These are phyloP conservation scores for Pagrus major DNA, from an alignment of 2,113 vertebrate genomes.

Conservation along the genomic window DNA sequence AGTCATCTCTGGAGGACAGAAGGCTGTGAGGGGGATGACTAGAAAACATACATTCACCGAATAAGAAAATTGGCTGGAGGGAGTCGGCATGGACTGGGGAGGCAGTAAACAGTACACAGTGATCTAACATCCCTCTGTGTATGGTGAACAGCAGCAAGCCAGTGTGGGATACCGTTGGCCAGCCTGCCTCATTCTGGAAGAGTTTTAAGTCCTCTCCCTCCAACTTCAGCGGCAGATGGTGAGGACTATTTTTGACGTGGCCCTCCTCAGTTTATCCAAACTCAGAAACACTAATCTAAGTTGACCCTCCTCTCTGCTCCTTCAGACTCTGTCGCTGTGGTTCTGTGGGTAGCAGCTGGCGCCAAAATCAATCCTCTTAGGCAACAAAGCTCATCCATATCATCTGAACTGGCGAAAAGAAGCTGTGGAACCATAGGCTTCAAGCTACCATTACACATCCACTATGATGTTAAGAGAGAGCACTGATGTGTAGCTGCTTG, in stretches of 20 bases:
- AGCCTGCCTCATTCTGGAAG: background rate
- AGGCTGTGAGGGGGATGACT: background rate
- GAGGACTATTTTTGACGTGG: constrained; percentile 74
- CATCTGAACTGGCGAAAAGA: constrained; percentile 33
- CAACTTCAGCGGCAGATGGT: constrained; percentile 82
- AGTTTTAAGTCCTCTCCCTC: background rate
- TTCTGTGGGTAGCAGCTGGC: constrained; percentile 38
- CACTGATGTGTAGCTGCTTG: background rate
- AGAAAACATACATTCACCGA: constrained; percentile 4
- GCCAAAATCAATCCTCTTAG: constrained; percentile 59
- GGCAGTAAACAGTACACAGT: background rate
- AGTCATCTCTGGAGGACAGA: background rate
- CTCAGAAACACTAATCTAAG: constrained; percentile 42
- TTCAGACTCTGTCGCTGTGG: constrained; percentile 12
- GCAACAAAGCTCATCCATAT: constrained; percentile 21
- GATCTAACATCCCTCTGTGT: background rate
- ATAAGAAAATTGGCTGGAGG: constrained; percentile 26
- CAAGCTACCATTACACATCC: constrained; percentile 4
- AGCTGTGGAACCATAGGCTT: constrained; percentile 16
- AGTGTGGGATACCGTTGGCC: background rate
- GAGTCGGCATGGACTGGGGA: background rate
- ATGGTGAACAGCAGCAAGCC: background rate
- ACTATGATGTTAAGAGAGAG: background rate
- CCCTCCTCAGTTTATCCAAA: constrained; percentile 30
- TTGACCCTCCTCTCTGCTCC: constrained; percentile 39